phyloP scores from a whole-genome alignment of 2,113 vertebrate species.

The Todiramphus saurophagus region DNA sequence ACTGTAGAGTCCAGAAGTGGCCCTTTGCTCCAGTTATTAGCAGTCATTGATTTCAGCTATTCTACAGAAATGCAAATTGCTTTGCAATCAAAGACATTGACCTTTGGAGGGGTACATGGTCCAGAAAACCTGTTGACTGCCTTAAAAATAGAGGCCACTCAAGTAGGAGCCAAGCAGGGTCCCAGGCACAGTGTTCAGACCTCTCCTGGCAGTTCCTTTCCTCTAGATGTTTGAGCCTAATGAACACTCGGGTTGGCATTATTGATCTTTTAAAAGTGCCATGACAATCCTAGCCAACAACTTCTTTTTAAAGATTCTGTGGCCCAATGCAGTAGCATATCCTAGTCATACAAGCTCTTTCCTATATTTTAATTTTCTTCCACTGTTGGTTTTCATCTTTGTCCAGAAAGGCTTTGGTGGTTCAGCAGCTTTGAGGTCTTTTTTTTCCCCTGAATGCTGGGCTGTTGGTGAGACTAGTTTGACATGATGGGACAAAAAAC shows the following conservation, averaged over 20 bases:
- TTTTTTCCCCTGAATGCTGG: neutral
- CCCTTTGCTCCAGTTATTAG: neutral
- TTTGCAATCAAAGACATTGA: neutral
- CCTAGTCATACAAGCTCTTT: neutral
- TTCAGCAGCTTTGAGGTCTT: neutral
- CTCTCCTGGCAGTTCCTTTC: neutral
- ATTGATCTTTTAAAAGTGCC: neutral
- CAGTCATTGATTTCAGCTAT: neutral
- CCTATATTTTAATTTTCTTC: neutral
- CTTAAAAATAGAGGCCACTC: neutral
- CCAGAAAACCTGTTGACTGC: neutral
- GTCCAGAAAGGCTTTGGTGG: neutral
- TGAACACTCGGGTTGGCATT: neutral
- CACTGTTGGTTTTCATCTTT: neutral
- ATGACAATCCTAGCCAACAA: neutral
- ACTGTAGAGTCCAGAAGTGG: neutral
- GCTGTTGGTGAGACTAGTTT: neutral
- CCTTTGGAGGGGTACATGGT: neutral
- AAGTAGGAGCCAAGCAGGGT: neutral
- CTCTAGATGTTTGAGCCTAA: neutral
- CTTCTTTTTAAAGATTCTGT: neutral
- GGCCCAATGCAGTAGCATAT: neutral
- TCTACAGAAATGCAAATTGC: neutral
- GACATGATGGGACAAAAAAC: neutral
- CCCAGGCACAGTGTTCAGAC: accelerated